Evolutionary conservation across 2,113 vertebrate species (phyloP), one percentile per base, ranked within the genome.

Genomic region (Axis porcinus): DNA sequence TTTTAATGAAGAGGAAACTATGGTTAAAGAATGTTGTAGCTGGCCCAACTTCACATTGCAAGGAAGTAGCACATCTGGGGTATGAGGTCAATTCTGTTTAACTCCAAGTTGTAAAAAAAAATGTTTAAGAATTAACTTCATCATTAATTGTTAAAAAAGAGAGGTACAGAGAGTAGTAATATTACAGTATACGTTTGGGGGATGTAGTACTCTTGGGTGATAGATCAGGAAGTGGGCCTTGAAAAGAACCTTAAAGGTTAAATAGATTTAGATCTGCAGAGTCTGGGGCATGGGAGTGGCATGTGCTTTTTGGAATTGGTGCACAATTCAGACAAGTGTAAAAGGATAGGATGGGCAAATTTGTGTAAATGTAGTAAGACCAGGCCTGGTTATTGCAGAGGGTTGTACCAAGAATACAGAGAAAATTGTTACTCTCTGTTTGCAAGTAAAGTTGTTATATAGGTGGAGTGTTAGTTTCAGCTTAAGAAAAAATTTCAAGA

Each of bases 1-100:
- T 93, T 95, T 96, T 93, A 88, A 47, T 78, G 76, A 94, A 43
- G 85, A 85, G 60, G 82, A 96, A 96, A 70, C 60, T 62, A 36
- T 94, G 47, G 50, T 95, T 88, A 36, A 64, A 79, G 50, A 50
- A 95, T 94, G 91, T 85, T 84, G 33, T 86, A 57, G 84, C 30
- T 94, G 95, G 47, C 15, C 28, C 27, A 84, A 6, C 27, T 96
- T 93, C 64, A 36, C 33, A 17, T 50, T 89, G 58, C 36, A 95
- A 74, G 45, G 19, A 40, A 70, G 33, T 36, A 54, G 52, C 16
- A 11, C 43, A 16, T 60, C 25, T 86, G 67, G 60, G 70, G 28
- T 89, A 93, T 79, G 60, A 54, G 70, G 86, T 52, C 8, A 84
- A 16, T 93, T 89, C 16, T 82, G 23, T 57, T 36, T 83, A 47